Evolutionary conservation across 1,140 invertebrate species (phyloP), one percentile per base, ranked within the genome.

Genomic region (Drosophila arizonae): DNA sequence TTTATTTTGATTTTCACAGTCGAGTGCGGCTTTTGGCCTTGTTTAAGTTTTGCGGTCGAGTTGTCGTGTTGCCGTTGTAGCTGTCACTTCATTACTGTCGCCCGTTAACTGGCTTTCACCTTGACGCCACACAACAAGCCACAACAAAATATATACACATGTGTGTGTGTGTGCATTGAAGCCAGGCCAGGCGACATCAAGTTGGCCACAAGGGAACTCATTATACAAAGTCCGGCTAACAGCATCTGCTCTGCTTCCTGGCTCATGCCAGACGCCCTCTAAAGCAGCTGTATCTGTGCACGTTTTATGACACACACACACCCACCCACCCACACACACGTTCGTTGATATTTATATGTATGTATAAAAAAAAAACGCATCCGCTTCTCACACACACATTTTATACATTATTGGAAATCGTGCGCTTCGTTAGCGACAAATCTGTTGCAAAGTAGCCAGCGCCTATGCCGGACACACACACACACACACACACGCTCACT

Each of bases 351-450:
- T 33, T 39, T 52, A 74, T 54, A 33, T 69, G 4, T 30, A 6
- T 30, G 6, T 30, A 30, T 30, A 30, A 4, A 28, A 5, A 33
- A 33, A 33, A 33, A 33, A 33, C 33, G 33, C 33, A 33, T 33
- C 33, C 33, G 8, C 8, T 33, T 33, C 21, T 8, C 21, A 28
- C 30, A 43, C 66, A 24, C 21, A 75, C 72, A 85, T 77, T 76
- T 77, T 72, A 62, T 54, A 84, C 71, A 81, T 85, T 85, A 77
- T 57, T 60, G 77, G 82, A 88, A 87, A 87, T 87, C 84, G 82
- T 87, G 82, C 64, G 79, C 82, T 88, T 88, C 82, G 82, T 87
- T 88, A 87, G 82, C 70, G 84, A 72, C 79, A 87, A 86, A 86
- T 87, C 76, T 87, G 76, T 81, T 86, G 75, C 82, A 86, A 86